These are phyloP conservation scores for Corythornis cristatus DNA, from an alignment of 2,113 vertebrate species.

Conservation along the genomic window DNA sequence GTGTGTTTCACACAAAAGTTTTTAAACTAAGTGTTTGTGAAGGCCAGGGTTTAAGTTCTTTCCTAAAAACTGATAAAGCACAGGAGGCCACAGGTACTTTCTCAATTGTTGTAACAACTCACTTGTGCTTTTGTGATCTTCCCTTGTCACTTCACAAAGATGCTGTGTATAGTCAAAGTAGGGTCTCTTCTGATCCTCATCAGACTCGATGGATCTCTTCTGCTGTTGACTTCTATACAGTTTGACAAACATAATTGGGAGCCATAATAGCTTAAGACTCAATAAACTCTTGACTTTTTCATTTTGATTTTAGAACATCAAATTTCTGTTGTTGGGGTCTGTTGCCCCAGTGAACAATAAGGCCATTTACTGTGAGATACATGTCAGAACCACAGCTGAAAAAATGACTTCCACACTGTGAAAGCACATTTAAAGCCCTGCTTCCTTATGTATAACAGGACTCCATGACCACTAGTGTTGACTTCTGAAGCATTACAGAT, in stretches of 20 bases:
- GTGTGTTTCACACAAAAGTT: neutral
- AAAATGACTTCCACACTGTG: neutral
- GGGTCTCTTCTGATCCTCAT: neutral
- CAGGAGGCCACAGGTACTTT: neutral
- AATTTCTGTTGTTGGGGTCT: accelerated
- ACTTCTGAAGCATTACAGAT: neutral
- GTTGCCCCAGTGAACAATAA: neutral
- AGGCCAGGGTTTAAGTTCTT: neutral
- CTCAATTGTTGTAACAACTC: neutral
- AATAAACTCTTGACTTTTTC: neutral
- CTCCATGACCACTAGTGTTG: neutral
- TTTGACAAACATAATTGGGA: neutral
- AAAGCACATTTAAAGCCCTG: neutral
- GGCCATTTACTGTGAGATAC: neutral
- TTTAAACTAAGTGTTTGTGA: neutral
- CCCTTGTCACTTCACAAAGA: neutral
- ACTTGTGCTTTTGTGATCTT: neutral
- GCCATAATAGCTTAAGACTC: neutral
- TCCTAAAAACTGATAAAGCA: neutral
- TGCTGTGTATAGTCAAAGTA: accelerated
- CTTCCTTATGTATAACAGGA: neutral
- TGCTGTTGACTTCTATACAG: neutral
- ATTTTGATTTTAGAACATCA: neutral
- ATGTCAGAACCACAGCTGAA: neutral
- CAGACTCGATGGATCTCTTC: neutral